These are phyloP conservation scores for Tuta absoluta DNA, from an alignment of 2,888 invertebrate genomes.

Conservation along the genomic window DNA sequence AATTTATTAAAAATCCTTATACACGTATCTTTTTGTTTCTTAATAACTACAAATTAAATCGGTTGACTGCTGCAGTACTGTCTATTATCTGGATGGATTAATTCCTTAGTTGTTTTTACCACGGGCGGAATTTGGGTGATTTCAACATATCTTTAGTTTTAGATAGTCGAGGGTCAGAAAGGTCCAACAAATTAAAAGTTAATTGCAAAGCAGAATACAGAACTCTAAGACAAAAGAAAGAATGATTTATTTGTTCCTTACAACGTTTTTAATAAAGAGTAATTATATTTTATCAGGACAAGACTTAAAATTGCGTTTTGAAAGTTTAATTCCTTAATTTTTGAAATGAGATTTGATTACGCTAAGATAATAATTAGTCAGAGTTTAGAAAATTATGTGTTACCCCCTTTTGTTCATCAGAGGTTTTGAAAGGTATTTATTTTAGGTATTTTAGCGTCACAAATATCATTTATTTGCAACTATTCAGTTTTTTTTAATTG, in stretches of 20 bases:
- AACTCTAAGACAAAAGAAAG: conserved; percentile 42
- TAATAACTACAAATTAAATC: too few relatives aligned
- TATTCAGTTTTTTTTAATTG: too few relatives aligned
- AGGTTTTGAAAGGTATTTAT: too few relatives aligned
- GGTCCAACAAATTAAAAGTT: conserved; percentile 47
- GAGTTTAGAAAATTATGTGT: not conserved
- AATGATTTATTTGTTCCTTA: conserved; percentile 51
- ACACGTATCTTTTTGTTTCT: too few relatives aligned
- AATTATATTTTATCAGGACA: conserved; percentile 48
- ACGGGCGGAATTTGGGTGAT: too few relatives aligned
- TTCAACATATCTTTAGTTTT: not conserved
- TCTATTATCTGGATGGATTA: too few relatives aligned
- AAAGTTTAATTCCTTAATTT: conserved; percentile 17
- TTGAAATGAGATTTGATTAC: not conserved
- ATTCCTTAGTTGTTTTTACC: too few relatives aligned
- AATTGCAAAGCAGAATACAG: conserved; percentile 44
- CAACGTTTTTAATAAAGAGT: conserved; percentile 38
- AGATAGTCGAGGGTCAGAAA: conserved; percentile 32
- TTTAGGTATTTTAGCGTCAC: too few relatives aligned
- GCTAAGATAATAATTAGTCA: not conserved
- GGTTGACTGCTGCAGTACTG: too few relatives aligned
- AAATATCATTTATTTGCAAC: too few relatives aligned
- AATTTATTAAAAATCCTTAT: too few relatives aligned
- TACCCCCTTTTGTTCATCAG: too few relatives aligned
- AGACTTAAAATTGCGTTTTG: conserved; percentile 28